A percentile compares a stretch with the other conserved stretches of the same genome.
phyloP scores from a whole-genome alignment of 2,113 vertebrate species.

The Callospermophilus lateralis region DNA sequence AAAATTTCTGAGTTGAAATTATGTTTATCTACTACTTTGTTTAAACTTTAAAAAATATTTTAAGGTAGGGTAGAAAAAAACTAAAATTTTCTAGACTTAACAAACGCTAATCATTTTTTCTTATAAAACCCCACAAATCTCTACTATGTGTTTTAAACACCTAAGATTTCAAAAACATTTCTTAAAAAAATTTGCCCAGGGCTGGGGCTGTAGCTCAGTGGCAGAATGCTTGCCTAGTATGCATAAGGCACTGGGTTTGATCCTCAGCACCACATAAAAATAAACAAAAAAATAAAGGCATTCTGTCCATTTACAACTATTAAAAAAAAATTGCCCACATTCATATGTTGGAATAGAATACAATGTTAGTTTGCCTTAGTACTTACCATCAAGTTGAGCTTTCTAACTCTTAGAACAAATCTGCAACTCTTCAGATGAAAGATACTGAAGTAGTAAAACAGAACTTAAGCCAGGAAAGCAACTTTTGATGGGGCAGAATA shows the following conservation, averaged over 20 bases:
- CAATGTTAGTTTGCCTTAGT: neutral
- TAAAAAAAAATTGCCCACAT: neutral
- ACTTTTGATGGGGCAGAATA: slow-evolving; percentile 30
- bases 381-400: slow-evolving; percentile 11
- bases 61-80: slow-evolving; percentile 35
- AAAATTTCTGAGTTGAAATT: slow-evolving; percentile 59
- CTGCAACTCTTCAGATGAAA: slow-evolving; percentile 58
- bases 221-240: too few species aligned
- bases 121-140: slow-evolving; percentile 53
- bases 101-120: slow-evolving; percentile 49
- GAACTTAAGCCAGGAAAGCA: slow-evolving; percentile 48
- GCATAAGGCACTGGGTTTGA: too few species aligned
- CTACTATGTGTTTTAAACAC: slow-evolving; percentile 35
- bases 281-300: too few species aligned
- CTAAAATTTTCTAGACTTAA: slow-evolving; percentile 43
- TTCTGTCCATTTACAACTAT: too few species aligned
- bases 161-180: slow-evolving; percentile 54
- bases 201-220: too few species aligned
- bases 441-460: slow-evolving; percentile 4
- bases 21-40: neutral
- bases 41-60: slow-evolving; percentile 36
- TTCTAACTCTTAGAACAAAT: neutral
- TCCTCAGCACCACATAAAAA: too few species aligned
- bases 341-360: neutral
- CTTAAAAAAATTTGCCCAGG: neutral